Percentiles rank a stretch among this genome's conserved stretches.
Conservation (phyloP, 2,888 invertebrate genomes). For the Elgonia sp. region DNA sequence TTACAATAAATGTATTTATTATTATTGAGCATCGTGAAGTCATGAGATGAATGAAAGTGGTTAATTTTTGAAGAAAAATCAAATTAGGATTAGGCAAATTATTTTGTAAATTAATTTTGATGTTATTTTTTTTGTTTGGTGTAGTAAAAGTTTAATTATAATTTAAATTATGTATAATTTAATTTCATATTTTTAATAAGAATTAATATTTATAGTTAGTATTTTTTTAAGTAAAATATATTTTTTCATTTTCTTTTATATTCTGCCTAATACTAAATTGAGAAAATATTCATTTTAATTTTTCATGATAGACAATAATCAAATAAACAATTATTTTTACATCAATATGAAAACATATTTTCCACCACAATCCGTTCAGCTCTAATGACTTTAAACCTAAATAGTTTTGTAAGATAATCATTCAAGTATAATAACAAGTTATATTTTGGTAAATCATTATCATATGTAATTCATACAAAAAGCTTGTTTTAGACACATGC, state of each 20-base stretch:
- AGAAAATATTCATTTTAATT: constrained; percentile 12
- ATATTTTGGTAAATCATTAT: constrained; percentile 45
- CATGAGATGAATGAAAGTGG: constrained; percentile 19
- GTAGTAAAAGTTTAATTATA: too few species aligned
- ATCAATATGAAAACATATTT: background rate
- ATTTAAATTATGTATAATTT: too few species aligned
- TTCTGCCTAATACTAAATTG: constrained; percentile 52
- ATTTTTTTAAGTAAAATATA: too few species aligned
- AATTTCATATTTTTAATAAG: too few species aligned
- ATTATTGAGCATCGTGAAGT: constrained; percentile 53
- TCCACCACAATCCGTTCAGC: constrained; percentile 22
- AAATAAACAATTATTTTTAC: constrained; percentile 46
- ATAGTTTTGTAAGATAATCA: constrained; percentile 29
- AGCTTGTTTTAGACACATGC: too few species aligned
- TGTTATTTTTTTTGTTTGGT: background rate
- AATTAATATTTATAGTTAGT: too few species aligned
- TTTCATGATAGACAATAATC: constrained; percentile 58
- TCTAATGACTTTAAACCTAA: constrained; percentile 21
- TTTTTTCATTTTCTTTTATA: background rate
- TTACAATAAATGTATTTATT: constrained; percentile 80
- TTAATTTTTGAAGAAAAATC: constrained; percentile 9
- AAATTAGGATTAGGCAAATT: constrained; percentile 56
- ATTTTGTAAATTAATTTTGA: background rate
- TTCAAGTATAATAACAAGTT: constrained; percentile 34
- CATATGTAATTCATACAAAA: constrained; percentile 40